Conservation (phyloP, 2,888 invertebrate species). For the Cephus sareptanus region DNA sequence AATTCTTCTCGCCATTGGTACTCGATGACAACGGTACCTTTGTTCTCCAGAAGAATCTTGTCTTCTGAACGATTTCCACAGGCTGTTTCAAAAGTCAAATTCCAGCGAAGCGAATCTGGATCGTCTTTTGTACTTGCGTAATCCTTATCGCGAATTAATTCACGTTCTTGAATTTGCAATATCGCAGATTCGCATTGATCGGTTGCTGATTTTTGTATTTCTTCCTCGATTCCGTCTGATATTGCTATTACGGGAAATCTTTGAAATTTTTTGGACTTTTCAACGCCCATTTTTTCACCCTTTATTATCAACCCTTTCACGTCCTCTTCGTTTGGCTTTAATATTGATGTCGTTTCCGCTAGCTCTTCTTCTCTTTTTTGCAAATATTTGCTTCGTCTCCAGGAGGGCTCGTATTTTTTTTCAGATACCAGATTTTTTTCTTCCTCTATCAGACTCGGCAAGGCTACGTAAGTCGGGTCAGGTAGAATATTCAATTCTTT, state of each 20-base stretch:
- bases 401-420: slow-evolving; percentile 19
- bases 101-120: slow-evolving; percentile 29
- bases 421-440: slow-evolving; percentile 37
- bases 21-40: slow-evolving; percentile 67
- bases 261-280: not conserved
- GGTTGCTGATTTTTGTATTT: not conserved
- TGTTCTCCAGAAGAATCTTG: slow-evolving; percentile 66
- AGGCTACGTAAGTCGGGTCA: slow-evolving; percentile 31
- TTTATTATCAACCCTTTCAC: slow-evolving; percentile 45
- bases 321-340: slow-evolving; percentile 52
- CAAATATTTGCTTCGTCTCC: slow-evolving; percentile 50
- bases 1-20: slow-evolving; percentile 66
- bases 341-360: slow-evolving; percentile 35
- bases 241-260: slow-evolving; percentile 35
- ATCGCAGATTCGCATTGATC: slow-evolving; percentile 25
- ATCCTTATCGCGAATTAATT: slow-evolving; percentile 31
- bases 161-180: slow-evolving; percentile 44
- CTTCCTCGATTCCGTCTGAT: not conserved
- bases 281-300: slow-evolving; percentile 34
- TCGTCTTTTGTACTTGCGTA: not conserved
- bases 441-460: slow-evolving; percentile 37
- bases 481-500: slow-evolving; percentile 32
- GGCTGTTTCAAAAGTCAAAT: slow-evolving; percentile 31
- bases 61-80: slow-evolving; percentile 19
- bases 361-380: slow-evolving; percentile 36